Percentiles rank a stretch among this genome's conserved stretches.
phyloP scores from a whole-genome alignment of 2,113 vertebrate genomes.

The Odontophorus gujanensis region DNA sequence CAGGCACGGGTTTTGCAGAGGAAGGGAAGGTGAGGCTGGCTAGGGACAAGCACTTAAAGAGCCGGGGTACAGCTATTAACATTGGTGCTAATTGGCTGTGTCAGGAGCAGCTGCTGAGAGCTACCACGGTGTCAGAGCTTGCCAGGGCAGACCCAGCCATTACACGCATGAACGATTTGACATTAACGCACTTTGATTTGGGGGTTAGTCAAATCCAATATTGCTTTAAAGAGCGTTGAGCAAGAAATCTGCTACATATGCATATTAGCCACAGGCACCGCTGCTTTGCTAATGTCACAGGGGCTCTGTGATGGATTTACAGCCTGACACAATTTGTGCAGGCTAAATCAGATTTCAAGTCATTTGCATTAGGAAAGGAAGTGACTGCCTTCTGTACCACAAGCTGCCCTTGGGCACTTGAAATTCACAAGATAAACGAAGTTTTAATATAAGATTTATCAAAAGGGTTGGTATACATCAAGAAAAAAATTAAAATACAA shows the following conservation, averaged over 20 bases:
- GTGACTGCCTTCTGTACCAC: slow-evolving; percentile 9
- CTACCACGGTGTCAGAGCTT: not conserved
- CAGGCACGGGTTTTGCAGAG: not conserved
- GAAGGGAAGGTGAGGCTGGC: not conserved
- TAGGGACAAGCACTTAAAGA: not conserved
- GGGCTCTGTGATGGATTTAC: not conserved
- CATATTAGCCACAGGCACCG: slow-evolving; percentile 47
- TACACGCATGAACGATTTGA: not conserved
- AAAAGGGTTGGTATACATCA: not conserved
- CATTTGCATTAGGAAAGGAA: slow-evolving; percentile 32
- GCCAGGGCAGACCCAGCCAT: slow-evolving; percentile 15
- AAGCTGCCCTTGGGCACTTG: not conserved
- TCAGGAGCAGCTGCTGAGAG: slow-evolving; percentile 62
- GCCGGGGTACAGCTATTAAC: not conserved
- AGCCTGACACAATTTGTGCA: slow-evolving; percentile 33
- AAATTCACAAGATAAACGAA: not conserved
- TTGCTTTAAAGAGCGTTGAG: slow-evolving; percentile 13
- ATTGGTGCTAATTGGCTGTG: slow-evolving; percentile 29
- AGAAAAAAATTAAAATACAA: not conserved
- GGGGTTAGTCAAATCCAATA: slow-evolving; percentile 39
- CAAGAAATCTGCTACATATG: slow-evolving; percentile 27
- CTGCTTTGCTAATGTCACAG: not conserved
- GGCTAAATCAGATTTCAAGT: slow-evolving; percentile 48
- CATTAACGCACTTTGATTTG: slow-evolving; percentile 33
- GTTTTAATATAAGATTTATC: not conserved